These are phyloP conservation scores for Sebastes goodei DNA, from an alignment of 2,797 vertebrate genomes.

Conservation along the genomic window DNA sequence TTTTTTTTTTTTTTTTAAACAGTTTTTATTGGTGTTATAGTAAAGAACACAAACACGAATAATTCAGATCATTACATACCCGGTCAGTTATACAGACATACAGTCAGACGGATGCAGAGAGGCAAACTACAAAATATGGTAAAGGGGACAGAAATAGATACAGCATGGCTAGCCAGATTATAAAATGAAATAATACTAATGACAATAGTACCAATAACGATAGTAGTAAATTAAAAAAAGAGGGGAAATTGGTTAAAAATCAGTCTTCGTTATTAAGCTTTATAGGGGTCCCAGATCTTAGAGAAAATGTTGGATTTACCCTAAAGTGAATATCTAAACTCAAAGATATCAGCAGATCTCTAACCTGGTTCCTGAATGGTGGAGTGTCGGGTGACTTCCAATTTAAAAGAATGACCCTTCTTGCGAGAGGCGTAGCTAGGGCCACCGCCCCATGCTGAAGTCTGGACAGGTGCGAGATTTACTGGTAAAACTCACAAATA, in stretches of 20 bases:
- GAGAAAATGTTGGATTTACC: background rate
- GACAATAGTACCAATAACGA: no score
- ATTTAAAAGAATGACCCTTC: background rate
- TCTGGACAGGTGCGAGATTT: rapidly evolving
- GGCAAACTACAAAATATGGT: no score
- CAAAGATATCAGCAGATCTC: background rate
- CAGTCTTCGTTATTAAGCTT: rapidly evolving
- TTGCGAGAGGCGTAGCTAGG: background rate
- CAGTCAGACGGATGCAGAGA: background rate
- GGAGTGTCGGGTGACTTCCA: background rate
- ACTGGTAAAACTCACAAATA: background rate
- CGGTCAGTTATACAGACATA: background rate
- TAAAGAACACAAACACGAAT: no score
- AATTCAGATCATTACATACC: no score
- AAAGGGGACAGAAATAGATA: no score
- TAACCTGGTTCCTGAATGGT: background rate
- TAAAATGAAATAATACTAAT: no score
- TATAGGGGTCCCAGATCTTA: background rate
- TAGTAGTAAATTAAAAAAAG: no score
- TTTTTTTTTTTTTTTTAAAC: background rate
- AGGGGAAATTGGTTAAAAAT: no score
- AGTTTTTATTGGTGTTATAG: no score
- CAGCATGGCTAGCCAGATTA: no score
- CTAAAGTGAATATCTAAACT: background rate
- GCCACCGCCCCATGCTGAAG: background rate